These are phyloP conservation scores for Lipotes vexillifer DNA, from an alignment of 2,113 vertebrate species.

Conservation along the genomic window DNA sequence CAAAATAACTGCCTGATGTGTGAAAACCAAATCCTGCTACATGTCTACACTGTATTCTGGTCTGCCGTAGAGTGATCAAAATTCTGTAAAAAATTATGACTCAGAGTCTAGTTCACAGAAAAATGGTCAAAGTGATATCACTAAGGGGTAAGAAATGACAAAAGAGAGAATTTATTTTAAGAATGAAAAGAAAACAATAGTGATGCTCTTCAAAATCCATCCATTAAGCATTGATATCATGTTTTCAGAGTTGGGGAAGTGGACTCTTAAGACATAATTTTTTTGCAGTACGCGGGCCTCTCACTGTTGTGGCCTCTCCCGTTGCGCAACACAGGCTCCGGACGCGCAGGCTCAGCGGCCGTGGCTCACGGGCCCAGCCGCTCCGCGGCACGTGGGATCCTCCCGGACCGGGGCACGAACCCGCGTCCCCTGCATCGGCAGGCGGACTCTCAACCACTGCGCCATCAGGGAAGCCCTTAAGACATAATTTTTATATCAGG, in stretches of 20 bases:
- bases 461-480: too few relatives aligned
- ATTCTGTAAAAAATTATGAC: background rate
- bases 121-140: background rate
- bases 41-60: rapidly evolving
- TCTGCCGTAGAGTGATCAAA: rapidly evolving
- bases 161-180: background rate
- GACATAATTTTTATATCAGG: background rate
- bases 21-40: background rate
- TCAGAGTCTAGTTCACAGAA: background rate
- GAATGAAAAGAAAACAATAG: background rate
- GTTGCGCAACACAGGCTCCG: too few relatives aligned
- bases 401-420: rapidly evolving
- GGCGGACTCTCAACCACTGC: too few relatives aligned
- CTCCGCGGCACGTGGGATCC: too few relatives aligned
- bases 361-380: too few relatives aligned
- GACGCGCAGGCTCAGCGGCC: too few relatives aligned
- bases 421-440: too few relatives aligned
- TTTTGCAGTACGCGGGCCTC: too few relatives aligned
- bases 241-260: background rate
- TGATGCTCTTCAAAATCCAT: background rate
- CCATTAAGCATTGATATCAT: rapidly evolving
- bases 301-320: too few relatives aligned
- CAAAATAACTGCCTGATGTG: rapidly evolving
- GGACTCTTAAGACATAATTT: background rate
- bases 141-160: background rate